Percentiles rank a stretch among this genome's conserved stretches.
Conservation (phyloP, 2,113 vertebrate genomes). For the Thryonomys swinderianus region DNA sequence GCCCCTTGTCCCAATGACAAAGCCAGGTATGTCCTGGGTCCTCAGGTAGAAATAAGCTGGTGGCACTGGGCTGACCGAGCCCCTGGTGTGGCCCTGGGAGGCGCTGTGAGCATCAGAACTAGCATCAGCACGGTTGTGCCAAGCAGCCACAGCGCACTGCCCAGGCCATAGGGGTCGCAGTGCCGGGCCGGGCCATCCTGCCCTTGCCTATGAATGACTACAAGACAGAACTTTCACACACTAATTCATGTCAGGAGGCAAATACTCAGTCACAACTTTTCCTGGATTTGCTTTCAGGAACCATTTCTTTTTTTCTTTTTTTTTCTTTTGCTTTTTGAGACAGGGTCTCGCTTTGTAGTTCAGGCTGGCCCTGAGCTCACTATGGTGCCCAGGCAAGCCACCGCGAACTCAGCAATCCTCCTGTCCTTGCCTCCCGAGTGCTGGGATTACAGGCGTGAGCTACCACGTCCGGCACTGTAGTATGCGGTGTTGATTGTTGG, state of each 20-base stretch:
- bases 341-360: too few relatives aligned
- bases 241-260: neutral
- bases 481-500: too few relatives aligned
- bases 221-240: neutral
- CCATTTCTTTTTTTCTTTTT: constrained; percentile 3
- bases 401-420: too few relatives aligned
- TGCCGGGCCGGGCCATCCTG: neutral
- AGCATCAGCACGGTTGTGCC: neutral
- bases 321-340: too few relatives aligned
- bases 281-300: neutral
- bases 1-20: neutral
- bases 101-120: neutral
- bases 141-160: neutral
- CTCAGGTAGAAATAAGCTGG: neutral
- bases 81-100: neutral
- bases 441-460: too few relatives aligned
- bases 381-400: too few relatives aligned
- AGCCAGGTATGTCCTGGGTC: neutral
- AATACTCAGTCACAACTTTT: neutral
- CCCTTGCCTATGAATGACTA: neutral
- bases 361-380: too few relatives aligned
- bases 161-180: neutral
- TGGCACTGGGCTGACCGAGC: neutral
- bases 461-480: too few relatives aligned
- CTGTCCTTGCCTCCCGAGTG: too few relatives aligned